These are phyloP conservation scores for Gryllus bimaculatus DNA, from an alignment of 1,140 invertebrate species.

Conservation along the genomic window DNA sequence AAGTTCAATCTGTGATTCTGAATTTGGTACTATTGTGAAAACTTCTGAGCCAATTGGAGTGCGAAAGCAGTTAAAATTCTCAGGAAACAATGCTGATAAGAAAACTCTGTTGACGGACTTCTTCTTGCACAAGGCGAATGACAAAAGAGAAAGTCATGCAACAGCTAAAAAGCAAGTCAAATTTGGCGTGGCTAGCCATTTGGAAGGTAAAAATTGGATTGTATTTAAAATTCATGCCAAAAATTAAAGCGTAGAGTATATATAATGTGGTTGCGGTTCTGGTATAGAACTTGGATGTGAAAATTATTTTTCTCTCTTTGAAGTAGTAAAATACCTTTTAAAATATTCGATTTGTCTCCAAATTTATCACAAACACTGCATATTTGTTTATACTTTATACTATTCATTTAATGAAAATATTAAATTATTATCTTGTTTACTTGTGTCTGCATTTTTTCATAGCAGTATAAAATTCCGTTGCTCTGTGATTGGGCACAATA, in stretches of 20 bases:
- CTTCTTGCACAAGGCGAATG: background rate
- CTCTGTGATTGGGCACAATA: too few species aligned
- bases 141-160: background rate
- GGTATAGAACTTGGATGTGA: too few species aligned
- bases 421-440: too few species aligned
- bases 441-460: too few species aligned
- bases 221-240: background rate
- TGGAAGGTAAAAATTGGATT: background rate
- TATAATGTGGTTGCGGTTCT: background rate
- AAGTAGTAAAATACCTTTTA: too few species aligned
- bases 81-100: background rate
- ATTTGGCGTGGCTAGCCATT: background rate
- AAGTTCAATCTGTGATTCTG: background rate
- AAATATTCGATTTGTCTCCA: too few species aligned
- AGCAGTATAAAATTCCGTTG: too few species aligned
- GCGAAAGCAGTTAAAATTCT: background rate
- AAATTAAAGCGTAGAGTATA: background rate
- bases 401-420: too few species aligned
- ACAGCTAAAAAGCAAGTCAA: background rate
- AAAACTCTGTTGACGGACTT: background rate
- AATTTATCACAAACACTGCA: too few species aligned
- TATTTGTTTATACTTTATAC: too few species aligned
- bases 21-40: background rate
- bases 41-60: background rate
- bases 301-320: too few species aligned